Percentiles rank a stretch among this genome's conserved stretches.
These are phyloP conservation scores for Drosophila setifemur DNA, from an alignment of 1,140 invertebrate species.

Conservation along the genomic window DNA sequence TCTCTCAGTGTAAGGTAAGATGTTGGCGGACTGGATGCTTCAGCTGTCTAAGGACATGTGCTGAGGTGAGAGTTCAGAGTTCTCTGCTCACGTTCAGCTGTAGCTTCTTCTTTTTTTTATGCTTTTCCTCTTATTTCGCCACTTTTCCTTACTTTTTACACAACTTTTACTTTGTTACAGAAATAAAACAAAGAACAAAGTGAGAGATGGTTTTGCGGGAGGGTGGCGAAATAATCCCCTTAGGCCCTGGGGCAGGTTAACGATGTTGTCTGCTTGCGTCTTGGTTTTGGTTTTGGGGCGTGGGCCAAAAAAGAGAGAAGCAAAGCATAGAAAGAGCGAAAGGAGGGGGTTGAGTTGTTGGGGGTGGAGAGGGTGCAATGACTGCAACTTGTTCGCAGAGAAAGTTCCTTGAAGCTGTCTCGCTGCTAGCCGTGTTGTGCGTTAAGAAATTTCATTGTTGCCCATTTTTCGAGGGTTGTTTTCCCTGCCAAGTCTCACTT, in stretches of 20 bases:
- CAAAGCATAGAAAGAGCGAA: neutral
- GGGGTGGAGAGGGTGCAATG: conserved; percentile 50
- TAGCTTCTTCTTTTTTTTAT: conserved; percentile 4
- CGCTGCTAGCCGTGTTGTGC: conserved; percentile 1
- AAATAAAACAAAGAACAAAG: conserved; percentile 64
- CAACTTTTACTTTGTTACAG: conserved; percentile 70
- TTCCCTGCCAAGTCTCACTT: conserved; percentile 21
- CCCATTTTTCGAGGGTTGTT: conserved; percentile 45
- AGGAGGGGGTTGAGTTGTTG: neutral
- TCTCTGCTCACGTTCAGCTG: conserved; percentile 41
- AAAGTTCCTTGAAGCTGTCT: conserved; percentile 56
- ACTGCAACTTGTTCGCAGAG: conserved; percentile 59
- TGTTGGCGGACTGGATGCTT: conserved; percentile 18
- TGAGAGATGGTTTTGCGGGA: conserved; percentile 7
- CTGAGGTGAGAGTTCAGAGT: conserved; percentile 45
- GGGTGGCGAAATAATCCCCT: conserved; percentile 36
- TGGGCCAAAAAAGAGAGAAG: conserved; percentile 8
- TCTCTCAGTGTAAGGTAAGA: neutral
- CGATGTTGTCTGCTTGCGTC: conserved; percentile 54
- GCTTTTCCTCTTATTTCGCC: conserved; percentile 10
- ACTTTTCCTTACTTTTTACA: conserved; percentile 40
- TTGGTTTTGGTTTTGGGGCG: conserved; percentile 22
- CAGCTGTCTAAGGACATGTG: conserved; percentile 42
- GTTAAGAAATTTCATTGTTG: conserved; percentile 62
- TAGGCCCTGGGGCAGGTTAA: conserved; percentile 57